A percentile compares a stretch with the other conserved stretches of the same genome.
Conservation (phyloP, 92 coral and sea anemone genomes). For the Plumapathes pennacea region DNA sequence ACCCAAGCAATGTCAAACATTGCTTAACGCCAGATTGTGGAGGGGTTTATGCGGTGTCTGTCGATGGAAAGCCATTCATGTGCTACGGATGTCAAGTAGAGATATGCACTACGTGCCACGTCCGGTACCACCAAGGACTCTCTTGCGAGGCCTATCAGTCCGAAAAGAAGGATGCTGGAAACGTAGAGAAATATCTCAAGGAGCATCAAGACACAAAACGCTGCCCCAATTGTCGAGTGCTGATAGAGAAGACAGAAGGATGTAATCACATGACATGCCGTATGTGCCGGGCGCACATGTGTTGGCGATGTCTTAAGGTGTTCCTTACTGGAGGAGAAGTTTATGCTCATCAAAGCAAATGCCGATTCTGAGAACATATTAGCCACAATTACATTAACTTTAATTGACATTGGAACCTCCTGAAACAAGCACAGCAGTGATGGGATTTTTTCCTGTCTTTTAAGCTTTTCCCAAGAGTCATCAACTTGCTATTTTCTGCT, state of each 20-base stretch:
- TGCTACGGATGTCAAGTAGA: slow-evolving; percentile 66
- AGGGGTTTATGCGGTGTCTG: slow-evolving; percentile 77
- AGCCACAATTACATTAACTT: too few species aligned
- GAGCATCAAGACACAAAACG: slow-evolving; percentile 50
- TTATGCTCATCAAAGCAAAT: slow-evolving; percentile 57
- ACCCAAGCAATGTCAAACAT: slow-evolving; percentile 55
- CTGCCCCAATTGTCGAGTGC: slow-evolving; percentile 66
- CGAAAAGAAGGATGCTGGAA: slow-evolving; percentile 49
- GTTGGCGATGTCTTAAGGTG: slow-evolving; percentile 72
- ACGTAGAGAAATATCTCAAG: slow-evolving; percentile 11
- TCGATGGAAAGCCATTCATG: slow-evolving; percentile 52
- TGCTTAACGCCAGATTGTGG: slow-evolving; percentile 90
- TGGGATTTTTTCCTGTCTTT: too few species aligned
- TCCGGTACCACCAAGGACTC: slow-evolving; percentile 65
- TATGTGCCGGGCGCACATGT: slow-evolving; percentile 64
- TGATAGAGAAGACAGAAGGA: slow-evolving; percentile 76
- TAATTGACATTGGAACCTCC: too few species aligned
- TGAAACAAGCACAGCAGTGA: too few species aligned
- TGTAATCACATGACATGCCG: slow-evolving; percentile 75
- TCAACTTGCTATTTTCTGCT: too few species aligned
- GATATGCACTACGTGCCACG: slow-evolving; percentile 75
- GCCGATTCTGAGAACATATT: too few species aligned
- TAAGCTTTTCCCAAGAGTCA: too few species aligned
- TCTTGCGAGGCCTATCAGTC: slow-evolving; percentile 76
- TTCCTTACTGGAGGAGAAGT: slow-evolving; percentile 38